These are phyloP conservation scores for Microcebus ravelobensis DNA, from an alignment of 2,113 vertebrate genomes.

Conservation along the genomic window DNA sequence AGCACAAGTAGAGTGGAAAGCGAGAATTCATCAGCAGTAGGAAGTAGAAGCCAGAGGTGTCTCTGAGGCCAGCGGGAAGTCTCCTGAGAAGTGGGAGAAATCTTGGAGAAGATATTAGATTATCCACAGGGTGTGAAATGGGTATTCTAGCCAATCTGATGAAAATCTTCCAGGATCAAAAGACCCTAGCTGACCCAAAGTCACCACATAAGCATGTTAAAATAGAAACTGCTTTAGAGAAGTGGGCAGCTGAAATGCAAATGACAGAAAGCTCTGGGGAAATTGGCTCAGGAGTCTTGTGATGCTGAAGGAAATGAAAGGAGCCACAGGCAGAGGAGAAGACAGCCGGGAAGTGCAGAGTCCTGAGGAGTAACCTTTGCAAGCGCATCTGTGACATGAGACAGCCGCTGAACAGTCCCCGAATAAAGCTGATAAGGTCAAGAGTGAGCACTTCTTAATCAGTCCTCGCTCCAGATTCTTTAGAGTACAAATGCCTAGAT, in stretches of 20 bases:
- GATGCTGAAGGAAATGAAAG: not conserved
- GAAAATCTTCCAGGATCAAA: not conserved
- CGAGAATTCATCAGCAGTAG: not conserved
- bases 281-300: not conserved
- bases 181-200: not conserved
- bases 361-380: not conserved
- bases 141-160: not conserved
- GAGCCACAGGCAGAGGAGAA: not conserved
- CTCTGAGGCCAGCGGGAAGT: not conserved
- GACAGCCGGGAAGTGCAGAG: not conserved
- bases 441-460: not conserved
- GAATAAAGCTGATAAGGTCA: not conserved
- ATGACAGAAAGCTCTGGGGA: not conserved
- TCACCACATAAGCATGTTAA: not conserved
- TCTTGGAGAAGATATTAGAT: not conserved
- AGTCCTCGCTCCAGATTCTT: not conserved
- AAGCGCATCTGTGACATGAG: accelerated
- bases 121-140: not conserved
- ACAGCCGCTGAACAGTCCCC: not conserved
- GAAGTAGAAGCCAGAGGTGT: not conserved
- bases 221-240: not conserved
- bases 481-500: not conserved
- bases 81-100: not conserved
- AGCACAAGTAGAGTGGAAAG: not conserved
- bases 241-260: not conserved